Conservation (phyloP, 2,797 vertebrate species). For the Pipistrellus kuhlii region DNA sequence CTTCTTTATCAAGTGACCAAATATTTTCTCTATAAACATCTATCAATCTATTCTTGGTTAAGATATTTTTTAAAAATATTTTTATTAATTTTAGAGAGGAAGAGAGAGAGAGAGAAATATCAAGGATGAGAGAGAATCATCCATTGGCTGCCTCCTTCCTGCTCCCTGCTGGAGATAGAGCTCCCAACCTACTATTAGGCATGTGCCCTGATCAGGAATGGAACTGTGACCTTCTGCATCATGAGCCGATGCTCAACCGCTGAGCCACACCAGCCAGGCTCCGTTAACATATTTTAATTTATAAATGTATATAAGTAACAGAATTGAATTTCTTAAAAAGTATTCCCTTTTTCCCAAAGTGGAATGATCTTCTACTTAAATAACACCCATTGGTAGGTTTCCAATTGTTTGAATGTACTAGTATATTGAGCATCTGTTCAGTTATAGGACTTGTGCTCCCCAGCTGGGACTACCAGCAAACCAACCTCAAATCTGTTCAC, state of each 20-base stretch:
- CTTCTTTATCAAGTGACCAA: slow-evolving; percentile 55
- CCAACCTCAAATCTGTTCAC: background rate
- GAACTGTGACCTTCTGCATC: too few species aligned
- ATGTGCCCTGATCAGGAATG: too few species aligned
- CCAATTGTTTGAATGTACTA: background rate
- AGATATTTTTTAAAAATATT: background rate
- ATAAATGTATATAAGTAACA: slow-evolving; percentile 34
- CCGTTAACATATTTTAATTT: slow-evolving; percentile 4
- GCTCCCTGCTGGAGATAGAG: too few species aligned
- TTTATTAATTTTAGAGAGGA: too few species aligned
- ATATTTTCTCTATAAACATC: slow-evolving; percentile 24
- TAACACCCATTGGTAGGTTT: background rate
- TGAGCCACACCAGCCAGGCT: background rate
- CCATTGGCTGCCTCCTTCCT: too few species aligned
- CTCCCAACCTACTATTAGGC: too few species aligned
- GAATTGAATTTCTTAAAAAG: slow-evolving; percentile 50
- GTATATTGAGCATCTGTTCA: background rate
- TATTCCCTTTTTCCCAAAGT: background rate
- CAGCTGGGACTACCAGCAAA: background rate
- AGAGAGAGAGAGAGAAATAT: too few species aligned
- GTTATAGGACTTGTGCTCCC: background rate
- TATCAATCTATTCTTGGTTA: background rate
- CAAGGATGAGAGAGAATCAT: too few species aligned
- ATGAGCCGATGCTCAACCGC: too few species aligned
- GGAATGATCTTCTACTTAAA: background rate